phyloP scores from a whole-genome alignment of 2,888 invertebrate species.

The Athripsodes cinereus region DNA sequence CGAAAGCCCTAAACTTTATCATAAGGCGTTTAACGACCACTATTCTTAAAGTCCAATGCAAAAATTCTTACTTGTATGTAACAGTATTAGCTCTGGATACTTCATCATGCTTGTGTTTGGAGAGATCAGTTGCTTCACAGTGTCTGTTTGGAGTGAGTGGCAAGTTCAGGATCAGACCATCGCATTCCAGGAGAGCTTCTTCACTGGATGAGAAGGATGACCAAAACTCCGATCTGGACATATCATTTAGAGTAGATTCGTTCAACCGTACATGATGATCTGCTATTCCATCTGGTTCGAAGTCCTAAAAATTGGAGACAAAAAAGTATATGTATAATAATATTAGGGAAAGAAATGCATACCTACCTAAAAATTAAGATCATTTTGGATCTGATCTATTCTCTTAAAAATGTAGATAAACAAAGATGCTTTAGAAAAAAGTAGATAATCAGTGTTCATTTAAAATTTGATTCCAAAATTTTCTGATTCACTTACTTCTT shows the following conservation, averaged over 20 bases:
- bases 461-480: no score
- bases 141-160: conserved; percentile 59
- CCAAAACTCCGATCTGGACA: conserved; percentile 74
- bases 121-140: conserved; percentile 41
- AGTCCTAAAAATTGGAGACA: conserved; percentile 43
- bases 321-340: no score
- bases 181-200: conserved; percentile 67
- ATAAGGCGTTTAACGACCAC: no score
- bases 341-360: no score
- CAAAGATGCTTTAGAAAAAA: no score
- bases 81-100: conserved; percentile 46
- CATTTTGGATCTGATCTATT: no score
- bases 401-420: no score
- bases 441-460: no score
- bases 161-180: conserved; percentile 64
- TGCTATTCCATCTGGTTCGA: conserved; percentile 58
- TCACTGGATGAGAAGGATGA: conserved; percentile 77
- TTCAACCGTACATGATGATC: conserved; percentile 58
- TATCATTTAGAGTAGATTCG: conserved; percentile 60
- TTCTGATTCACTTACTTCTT: conserved; percentile 62
- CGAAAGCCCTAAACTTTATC: no score
- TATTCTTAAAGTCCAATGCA: neutral
- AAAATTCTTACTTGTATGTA: conserved; percentile 55
- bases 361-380: no score
- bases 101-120: conserved; percentile 35